Evolutionary conservation across 35 echinoderm and acorn worm species (phyloP), one percentile per base, ranked within the genome.

Genomic region (Apostichopus japonicus): DNA sequence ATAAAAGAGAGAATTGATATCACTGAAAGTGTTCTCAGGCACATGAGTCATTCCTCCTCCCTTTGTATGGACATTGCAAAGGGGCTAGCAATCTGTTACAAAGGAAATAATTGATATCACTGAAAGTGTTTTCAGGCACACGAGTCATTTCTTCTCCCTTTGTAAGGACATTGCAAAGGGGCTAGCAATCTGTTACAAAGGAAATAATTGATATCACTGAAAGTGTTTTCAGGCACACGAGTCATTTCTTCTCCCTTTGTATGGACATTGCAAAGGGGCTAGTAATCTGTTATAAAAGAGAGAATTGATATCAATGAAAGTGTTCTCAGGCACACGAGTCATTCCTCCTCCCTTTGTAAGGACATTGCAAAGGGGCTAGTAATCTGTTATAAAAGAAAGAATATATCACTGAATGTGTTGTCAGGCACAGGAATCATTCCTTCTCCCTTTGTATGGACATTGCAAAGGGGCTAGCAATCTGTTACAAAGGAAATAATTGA

Each of bases 31-130:
- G n/a, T 72, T 58, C 91, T 93, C 97, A 99, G 15, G 92, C 91
- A 92, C 97, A 99, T 8, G 92, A 73, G 65, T 99, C 97, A 93
- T 99, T 92, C 44, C 95, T 86, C 56, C 86, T 92, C 9, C 97
- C 97, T 23, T 96, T n/a, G 57, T 94, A 92, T 63, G 97, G 97
- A 80, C 97, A 99, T 8, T 90, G 53, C 1, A 53, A 77, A 17
- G 97, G 93, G 53, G 92, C 72, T 77, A 96, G 72, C 72, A 99
- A 89, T 72, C n/a, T n/a, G n/a, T n/a, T n/a, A n/a, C n/a, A n/a
- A n/a, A n/a, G n/a, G n/a, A n/a, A n/a, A n/a, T n/a, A n/a, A n/a
- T n/a, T n/a, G n/a, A n/a, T n/a, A n/a, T n/a, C n/a, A n/a, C n/a
- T n/a, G n/a, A n/a, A n/a, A n/a, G n/a, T n/a, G n/a, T n/a, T n/a